phyloP scores from a whole-genome alignment of 2,888 invertebrate species.

The Eurytoma californica region DNA sequence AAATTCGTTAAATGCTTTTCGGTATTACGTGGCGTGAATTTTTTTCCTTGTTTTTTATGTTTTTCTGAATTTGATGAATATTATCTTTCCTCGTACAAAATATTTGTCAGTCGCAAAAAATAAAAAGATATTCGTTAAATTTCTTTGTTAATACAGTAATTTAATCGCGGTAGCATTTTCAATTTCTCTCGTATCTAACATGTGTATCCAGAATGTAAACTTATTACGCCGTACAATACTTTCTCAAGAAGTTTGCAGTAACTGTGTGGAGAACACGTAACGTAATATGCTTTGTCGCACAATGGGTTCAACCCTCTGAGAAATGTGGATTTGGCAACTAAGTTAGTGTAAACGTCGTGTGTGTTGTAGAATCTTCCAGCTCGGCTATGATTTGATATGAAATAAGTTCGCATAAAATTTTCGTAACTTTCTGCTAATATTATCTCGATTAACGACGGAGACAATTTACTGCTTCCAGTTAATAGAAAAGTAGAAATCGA shows the following conservation, averaged over 20 bases:
- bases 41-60: constrained; percentile 17
- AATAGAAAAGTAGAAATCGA: constrained; percentile 15
- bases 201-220: not conserved
- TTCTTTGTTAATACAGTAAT: no score
- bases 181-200: no score
- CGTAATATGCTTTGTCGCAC: constrained; percentile 22
- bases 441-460: no score
- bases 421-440: not conserved
- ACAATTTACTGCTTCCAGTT: constrained; percentile 2
- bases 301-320: constrained; percentile 1
- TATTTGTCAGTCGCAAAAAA: no score
- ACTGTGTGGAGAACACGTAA: constrained; percentile 22
- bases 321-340: not conserved
- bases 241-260: constrained; percentile 16
- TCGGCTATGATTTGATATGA: not conserved
- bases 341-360: not conserved
- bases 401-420: not conserved
- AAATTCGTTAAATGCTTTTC: constrained; percentile 29
- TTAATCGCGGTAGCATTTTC: no score
- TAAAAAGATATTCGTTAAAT: no score
- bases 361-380: not conserved
- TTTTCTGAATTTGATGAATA: not conserved
- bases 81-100: not conserved
- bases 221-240: constrained; percentile 32
- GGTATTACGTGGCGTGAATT: constrained; percentile 32